These are phyloP conservation scores for Dryobota labecula DNA, from an alignment of 2,888 invertebrate species.

Conservation along the genomic window DNA sequence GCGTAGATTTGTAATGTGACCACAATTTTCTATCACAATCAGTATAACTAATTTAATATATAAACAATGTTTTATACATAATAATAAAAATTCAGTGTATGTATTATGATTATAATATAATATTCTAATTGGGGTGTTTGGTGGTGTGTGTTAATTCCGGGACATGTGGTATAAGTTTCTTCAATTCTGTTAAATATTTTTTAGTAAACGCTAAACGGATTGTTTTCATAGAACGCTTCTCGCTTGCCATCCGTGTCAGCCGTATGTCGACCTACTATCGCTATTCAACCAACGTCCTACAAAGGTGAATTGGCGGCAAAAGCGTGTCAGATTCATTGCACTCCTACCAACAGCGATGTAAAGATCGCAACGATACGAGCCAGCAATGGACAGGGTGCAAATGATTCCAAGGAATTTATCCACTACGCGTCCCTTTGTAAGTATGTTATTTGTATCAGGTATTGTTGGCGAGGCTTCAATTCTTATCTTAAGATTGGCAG, in stretches of 20 bases:
- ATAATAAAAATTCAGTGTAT: no score
- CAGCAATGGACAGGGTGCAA: slow-evolving; percentile 61
- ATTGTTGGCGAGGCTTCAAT: slow-evolving; percentile 47
- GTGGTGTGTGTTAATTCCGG: no score
- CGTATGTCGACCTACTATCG: slow-evolving; percentile 71
- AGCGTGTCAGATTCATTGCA: slow-evolving; percentile 76
- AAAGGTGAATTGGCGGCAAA: slow-evolving; percentile 77
- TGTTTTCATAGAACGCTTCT: not conserved
- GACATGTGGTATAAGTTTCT: no score
- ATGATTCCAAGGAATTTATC: slow-evolving; percentile 54
- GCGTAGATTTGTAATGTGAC: no score
- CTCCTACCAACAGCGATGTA: slow-evolving; percentile 56
- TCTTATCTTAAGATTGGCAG: slow-evolving; percentile 53
- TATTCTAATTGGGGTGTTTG: no score
- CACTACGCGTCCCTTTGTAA: slow-evolving; percentile 34
- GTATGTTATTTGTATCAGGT: slow-evolving; percentile 26
- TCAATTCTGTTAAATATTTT: not conserved
- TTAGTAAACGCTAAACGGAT: not conserved
- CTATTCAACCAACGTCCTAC: slow-evolving; percentile 77
- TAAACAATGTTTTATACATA: no score
- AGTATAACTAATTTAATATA: no score
- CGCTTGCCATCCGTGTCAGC: slow-evolving; percentile 36
- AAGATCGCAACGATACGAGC: slow-evolving; percentile 56
- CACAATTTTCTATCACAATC: no score
- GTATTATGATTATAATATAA: no score